Evolutionary conservation across 2,113 vertebrate genomes (phyloP), one percentile per base, ranked within the genome.

Genomic region (Mirounga angustirostris): DNA sequence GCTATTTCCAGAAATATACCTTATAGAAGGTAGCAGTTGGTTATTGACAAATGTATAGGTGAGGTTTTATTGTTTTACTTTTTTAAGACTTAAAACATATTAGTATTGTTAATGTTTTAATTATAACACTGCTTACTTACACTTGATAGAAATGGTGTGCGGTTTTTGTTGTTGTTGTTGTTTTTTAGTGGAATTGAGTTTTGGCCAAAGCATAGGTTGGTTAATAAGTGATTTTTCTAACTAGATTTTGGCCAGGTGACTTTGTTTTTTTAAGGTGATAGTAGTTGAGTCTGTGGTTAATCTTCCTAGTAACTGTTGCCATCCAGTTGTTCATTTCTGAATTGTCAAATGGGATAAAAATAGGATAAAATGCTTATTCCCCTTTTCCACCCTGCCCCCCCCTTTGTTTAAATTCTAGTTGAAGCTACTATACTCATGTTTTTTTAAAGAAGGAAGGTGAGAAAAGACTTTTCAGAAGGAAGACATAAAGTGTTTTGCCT

Each of bases 311-410:
- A 59, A 95, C 91, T 94, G 69, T 95, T 97, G 58, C 92, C 76
- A 94, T 97, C 86, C 86, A 89, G 96, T 94, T 93, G 95, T 92
- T 97, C 84, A 43, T 94, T 95, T 89, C 30, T 94, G 93, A 98
- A 98, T 87, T 86, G 46, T 89, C 79, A 94, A 73, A 82, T 96
- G 36, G 26, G 46, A 93, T 86, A 91, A 90, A 89, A 92, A 74
- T 69, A 33, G 26, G 33, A 74, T 21, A 90, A 84, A 87, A 50
- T 95, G 15, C 10, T 86, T 76, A 21, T 89, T 91, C 2, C 26
- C 4, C 24, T 89, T 63, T 54, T 46, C 11, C 4, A 33, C 30
- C 50, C 28, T 79, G 46, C 50, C 40, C 7, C 2, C 10, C 40
- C 13, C 59, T 81, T 61, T 97, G 50, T 91, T 90, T 76, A 94